These are phyloP conservation scores for Hypsibius dujardini DNA, from an alignment of 1,140 invertebrate genomes.

Conservation along the genomic window DNA sequence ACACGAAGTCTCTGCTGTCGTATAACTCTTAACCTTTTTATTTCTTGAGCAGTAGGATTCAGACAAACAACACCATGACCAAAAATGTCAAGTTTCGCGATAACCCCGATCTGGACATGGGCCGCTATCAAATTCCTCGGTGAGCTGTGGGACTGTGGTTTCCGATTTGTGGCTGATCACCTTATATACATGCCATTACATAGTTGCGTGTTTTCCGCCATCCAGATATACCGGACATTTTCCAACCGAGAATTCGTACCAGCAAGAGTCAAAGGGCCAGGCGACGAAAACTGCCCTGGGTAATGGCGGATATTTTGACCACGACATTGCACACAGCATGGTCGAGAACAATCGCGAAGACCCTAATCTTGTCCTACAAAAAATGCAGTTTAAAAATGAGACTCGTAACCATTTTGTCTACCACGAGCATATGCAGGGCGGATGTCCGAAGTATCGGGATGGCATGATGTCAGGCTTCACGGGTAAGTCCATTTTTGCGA, in stretches of 20 bases:
- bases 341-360: not conserved
- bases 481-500: not conserved
- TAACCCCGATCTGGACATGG: not conserved
- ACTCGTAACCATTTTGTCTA: not conserved
- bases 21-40: too few species aligned
- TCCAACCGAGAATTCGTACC: not conserved
- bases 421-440: not conserved
- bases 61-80: too few species aligned
- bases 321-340: not conserved
- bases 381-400: not conserved
- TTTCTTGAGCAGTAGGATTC: too few species aligned
- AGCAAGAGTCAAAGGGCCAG: not conserved
- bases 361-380: not conserved
- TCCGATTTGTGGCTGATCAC: too few species aligned
- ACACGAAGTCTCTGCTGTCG: too few species aligned
- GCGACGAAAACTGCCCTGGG: not conserved
- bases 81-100: not conserved
- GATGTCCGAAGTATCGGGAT: not conserved
- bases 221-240: constrained; percentile 2
- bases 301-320: not conserved
- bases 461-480: constrained; percentile 3
- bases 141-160: not conserved
- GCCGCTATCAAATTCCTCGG: not conserved
- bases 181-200: not conserved
- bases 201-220: not conserved